Evolutionary conservation across 2,797 vertebrate species (phyloP).

Genomic region (Eurystomus glaucurus): DNA sequence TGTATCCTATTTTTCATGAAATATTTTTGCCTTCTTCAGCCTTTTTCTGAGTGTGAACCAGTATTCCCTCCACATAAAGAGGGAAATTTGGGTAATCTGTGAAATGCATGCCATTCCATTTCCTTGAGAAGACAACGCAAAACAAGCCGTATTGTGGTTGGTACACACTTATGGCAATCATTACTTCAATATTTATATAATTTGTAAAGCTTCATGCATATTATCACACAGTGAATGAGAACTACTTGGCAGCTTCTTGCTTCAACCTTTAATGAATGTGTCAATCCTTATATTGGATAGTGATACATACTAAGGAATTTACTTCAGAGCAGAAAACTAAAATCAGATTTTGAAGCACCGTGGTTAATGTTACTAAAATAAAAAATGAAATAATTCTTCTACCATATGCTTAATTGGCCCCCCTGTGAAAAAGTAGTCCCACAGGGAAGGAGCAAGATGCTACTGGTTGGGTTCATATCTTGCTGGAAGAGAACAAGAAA

Average conservation of each 20-base stretch:
- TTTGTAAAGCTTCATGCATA: neutral
- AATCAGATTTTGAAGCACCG: neutral
- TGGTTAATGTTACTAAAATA: neutral
- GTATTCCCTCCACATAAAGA: conserved; percentile 11
- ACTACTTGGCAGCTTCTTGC: neutral
- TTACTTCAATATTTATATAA: conserved; percentile 29
- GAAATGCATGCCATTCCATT: neutral
- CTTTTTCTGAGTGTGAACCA: neutral
- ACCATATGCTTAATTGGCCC: neutral
- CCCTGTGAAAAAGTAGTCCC: neutral
- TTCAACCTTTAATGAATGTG: conserved; percentile 1
- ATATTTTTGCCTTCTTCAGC: conserved; percentile 14
- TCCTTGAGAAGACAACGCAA: neutral
- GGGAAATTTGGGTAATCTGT: conserved; percentile 29
- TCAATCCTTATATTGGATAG: neutral
- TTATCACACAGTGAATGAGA: neutral
- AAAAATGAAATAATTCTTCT: neutral
- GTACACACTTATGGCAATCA: neutral
- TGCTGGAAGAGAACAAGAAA: neutral
- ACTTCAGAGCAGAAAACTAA: conserved; percentile 4
- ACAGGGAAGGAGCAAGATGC: conserved; percentile 3
- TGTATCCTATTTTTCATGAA: conserved; percentile 2
- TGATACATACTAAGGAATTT: neutral
- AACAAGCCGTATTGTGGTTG: neutral
- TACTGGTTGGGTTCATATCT: neutral